These are phyloP conservation scores for Syngnathus scovelli DNA, from an alignment of 2,113 vertebrate species.

Conservation along the genomic window DNA sequence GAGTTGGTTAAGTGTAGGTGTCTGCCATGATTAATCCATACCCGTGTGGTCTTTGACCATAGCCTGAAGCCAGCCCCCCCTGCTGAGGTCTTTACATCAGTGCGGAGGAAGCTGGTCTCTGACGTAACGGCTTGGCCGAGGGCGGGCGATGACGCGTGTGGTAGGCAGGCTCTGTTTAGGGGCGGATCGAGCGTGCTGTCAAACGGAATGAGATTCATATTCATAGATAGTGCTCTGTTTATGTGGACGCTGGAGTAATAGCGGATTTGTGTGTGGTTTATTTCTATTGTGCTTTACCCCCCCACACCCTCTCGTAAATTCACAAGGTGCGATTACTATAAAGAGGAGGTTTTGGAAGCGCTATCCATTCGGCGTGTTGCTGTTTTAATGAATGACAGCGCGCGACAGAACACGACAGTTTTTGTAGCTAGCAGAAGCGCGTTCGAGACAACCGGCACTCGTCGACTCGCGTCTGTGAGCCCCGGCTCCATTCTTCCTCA, in stretches of 20 bases:
- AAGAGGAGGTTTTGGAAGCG: constrained; percentile 25
- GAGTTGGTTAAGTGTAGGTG: no score
- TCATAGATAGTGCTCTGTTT: neutral
- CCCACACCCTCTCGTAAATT: neutral
- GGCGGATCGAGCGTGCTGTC: constrained; percentile 23
- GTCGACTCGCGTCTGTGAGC: neutral
- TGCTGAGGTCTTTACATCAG: constrained; percentile 5
- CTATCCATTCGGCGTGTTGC: neutral
- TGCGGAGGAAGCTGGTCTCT: constrained; percentile 22
- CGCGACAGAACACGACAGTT: neutral
- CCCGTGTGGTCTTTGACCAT: constrained; percentile 22
- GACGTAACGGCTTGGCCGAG: constrained; percentile 42
- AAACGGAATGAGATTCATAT: constrained; percentile 15
- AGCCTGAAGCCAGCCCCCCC: constrained; percentile 35
- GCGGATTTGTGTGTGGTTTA: neutral
- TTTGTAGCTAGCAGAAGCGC: neutral
- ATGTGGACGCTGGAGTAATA: neutral
- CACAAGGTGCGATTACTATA: neutral
- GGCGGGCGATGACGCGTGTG: constrained; percentile 48
- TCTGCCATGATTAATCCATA: neutral
- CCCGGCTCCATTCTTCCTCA: constrained; percentile 17
- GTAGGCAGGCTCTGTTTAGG: constrained; percentile 13
- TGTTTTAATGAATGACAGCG: constrained; percentile 30
- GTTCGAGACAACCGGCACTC: neutral
- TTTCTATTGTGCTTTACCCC: neutral